These are phyloP conservation scores for Drosophila varians DNA, from an alignment of 1,140 invertebrate genomes.

Conservation along the genomic window DNA sequence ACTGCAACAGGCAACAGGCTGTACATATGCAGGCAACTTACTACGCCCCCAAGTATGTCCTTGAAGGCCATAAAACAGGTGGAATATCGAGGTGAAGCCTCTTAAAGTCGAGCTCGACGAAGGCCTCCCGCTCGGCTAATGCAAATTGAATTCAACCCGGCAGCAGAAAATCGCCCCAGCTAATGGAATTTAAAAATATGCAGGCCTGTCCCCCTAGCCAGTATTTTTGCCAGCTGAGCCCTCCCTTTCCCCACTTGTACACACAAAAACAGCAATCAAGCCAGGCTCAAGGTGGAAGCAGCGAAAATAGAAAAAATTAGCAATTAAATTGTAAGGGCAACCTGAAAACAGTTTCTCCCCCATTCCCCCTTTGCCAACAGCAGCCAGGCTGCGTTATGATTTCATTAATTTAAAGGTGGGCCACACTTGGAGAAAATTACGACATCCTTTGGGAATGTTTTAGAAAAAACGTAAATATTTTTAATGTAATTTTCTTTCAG, in stretches of 20 bases:
- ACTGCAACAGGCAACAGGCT: slow-evolving; percentile 27
- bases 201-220: slow-evolving; percentile 3
- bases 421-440: not conserved
- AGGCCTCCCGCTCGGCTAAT: slow-evolving; percentile 33
- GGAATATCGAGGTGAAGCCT: slow-evolving; percentile 13
- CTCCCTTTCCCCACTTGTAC: not conserved
- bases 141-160: slow-evolving; percentile 58
- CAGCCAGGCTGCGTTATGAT: slow-evolving; percentile 54
- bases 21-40: slow-evolving; percentile 1
- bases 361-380: slow-evolving; percentile 27
- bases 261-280: slow-evolving; percentile 60
- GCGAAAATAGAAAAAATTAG: slow-evolving; percentile 64
- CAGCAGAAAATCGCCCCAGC: slow-evolving; percentile 28
- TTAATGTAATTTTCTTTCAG: not conserved
- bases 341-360: slow-evolving; percentile 51
- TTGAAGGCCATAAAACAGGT: slow-evolving; percentile 13
- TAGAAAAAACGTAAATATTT: no score
- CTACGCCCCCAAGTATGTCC: not conserved
- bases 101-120: slow-evolving; percentile 11
- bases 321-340: slow-evolving; percentile 67
- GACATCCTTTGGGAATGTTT: no score
- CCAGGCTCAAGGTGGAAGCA: slow-evolving; percentile 40
- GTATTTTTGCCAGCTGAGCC: not conserved
- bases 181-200: slow-evolving; percentile 75
- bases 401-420: slow-evolving; percentile 60